phyloP scores from a whole-genome alignment of 2,888 invertebrate species.

The Perizoma flavofasciatum region DNA sequence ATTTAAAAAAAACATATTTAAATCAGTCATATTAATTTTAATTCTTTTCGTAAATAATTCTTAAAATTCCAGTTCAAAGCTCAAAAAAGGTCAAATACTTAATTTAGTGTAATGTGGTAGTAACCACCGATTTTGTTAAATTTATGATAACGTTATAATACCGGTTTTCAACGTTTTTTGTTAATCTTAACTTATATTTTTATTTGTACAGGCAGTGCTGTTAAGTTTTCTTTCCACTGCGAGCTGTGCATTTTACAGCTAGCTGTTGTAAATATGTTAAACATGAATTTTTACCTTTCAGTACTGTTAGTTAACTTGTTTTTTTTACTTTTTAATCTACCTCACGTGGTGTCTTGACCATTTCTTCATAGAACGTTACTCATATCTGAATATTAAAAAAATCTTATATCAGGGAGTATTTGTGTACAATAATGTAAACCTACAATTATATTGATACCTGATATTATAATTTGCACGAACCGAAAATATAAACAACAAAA shows the following conservation, averaged over 20 bases:
- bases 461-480: no score
- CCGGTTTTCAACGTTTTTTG: background rate
- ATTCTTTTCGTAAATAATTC: background rate
- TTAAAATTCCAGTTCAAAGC: slow-evolving; percentile 15
- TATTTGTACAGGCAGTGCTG: slow-evolving; percentile 13
- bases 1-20: slow-evolving; percentile 1
- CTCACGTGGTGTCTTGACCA: slow-evolving; percentile 55
- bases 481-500: no score
- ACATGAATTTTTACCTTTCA: slow-evolving; percentile 26
- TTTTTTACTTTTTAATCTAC: slow-evolving; percentile 56
- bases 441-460: no score
- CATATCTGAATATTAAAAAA: slow-evolving; percentile 1
- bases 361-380: slow-evolving; percentile 30
- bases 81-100: slow-evolving; percentile 17
- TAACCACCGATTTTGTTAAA: no score
- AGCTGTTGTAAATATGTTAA: slow-evolving; percentile 21
- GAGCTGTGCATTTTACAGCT: slow-evolving; percentile 45
- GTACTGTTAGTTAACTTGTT: slow-evolving; percentile 36
- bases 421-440: no score
- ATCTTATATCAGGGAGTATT: no score
- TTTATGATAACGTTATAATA: no score
- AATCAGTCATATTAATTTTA: background rate
- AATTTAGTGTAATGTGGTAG: slow-evolving; percentile 13
- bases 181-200: background rate
- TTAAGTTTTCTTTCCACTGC: slow-evolving; percentile 43